Percentiles rank a stretch among this genome's conserved stretches.
These are phyloP conservation scores for Ceratosolen solmsi DNA, from an alignment of 1,140 invertebrate species.

Conservation along the genomic window DNA sequence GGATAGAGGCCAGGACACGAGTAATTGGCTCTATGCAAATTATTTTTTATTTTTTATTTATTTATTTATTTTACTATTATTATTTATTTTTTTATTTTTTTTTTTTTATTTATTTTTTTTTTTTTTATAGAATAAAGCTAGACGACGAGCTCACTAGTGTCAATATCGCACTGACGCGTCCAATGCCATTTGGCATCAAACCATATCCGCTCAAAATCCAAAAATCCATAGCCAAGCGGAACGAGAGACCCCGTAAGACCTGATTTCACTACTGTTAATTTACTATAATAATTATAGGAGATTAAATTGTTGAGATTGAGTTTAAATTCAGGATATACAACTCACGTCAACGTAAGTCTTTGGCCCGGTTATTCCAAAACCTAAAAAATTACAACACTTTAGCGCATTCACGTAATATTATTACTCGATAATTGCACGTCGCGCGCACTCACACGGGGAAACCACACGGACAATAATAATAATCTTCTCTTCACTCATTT, in stretches of 20 bases:
- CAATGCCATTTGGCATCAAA: not conserved
- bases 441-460: conserved; percentile 32
- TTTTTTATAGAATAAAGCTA: not conserved
- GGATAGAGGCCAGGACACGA: no score
- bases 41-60: no score
- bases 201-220: not conserved
- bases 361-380: conserved; percentile 55
- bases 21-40: no score
- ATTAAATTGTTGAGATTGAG: not conserved
- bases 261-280: not conserved
- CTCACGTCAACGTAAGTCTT: conserved; percentile 49
- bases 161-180: not conserved
- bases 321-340: conserved; percentile 20
- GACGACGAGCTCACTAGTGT: not conserved
- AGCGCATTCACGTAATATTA: conserved; percentile 37
- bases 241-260: not conserved
- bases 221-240: not conserved
- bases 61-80: no score
- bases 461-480: conserved; percentile 39
- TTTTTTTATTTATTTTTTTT: no score
- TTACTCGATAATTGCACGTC: conserved; percentile 50
- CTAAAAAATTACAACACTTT: conserved; percentile 45
- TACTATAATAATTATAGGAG: not conserved
- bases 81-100: no score
- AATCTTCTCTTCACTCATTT: conserved; percentile 52